phyloP scores from a whole-genome alignment of 2,113 vertebrate species.

The Myotis yumanensis region DNA sequence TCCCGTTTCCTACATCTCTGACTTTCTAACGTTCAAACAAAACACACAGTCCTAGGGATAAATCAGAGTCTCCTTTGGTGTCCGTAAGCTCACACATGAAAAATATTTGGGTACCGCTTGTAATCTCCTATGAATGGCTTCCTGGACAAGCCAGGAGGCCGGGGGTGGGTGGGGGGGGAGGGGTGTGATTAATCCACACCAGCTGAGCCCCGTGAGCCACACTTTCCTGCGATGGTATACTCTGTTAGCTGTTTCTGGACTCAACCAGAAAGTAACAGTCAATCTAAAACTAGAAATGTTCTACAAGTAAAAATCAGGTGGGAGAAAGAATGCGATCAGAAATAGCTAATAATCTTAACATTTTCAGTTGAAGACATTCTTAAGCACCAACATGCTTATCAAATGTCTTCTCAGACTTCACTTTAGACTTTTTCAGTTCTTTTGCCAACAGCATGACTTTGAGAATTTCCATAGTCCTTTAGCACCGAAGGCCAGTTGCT shows the following conservation, averaged over 20 bases:
- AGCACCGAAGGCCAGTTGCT: background rate
- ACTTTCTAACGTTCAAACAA: background rate
- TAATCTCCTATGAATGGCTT: background rate
- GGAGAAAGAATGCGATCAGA: background rate
- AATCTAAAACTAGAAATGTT: background rate
- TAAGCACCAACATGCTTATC: background rate
- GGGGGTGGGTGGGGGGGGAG: too few species aligned
- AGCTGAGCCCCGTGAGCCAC: background rate
- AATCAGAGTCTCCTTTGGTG: constrained; percentile 19
- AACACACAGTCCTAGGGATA: background rate
- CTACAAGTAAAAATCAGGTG: background rate
- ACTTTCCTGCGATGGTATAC: background rate
- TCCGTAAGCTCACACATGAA: background rate
- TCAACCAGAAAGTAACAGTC: background rate
- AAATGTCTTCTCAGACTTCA: background rate
- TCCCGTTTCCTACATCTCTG: background rate
- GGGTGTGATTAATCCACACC: background rate
- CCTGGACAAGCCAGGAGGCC: background rate
- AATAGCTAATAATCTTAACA: background rate
- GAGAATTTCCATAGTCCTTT: background rate
- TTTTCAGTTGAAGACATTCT: background rate
- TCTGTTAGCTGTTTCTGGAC: background rate
- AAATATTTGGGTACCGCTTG: background rate
- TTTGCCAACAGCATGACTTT: background rate
- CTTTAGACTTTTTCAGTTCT: background rate